These are phyloP conservation scores for Stomorhina lunata DNA, from an alignment of 2,888 invertebrate species.

Conservation along the genomic window DNA sequence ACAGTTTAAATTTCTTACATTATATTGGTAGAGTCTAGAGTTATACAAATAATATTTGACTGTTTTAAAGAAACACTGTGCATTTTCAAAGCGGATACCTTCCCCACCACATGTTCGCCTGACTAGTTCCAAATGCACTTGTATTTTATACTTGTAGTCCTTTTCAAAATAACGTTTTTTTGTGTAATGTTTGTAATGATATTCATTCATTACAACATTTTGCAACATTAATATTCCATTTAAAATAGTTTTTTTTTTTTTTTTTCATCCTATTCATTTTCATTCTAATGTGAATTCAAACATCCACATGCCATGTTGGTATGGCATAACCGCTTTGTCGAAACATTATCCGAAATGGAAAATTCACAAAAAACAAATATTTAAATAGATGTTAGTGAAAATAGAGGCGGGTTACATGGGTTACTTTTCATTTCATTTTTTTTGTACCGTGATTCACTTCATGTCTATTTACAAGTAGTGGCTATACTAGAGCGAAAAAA, in stretches of 20 bases:
- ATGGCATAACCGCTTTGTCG: not conserved
- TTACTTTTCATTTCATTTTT: conserved; percentile 41
- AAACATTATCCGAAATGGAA: conserved; percentile 10
- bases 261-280: not conserved
- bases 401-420: conserved; percentile 51
- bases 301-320: conserved; percentile 7
- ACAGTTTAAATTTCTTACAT: too few relatives aligned
- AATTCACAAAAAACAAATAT: conserved; percentile 22
- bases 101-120: not conserved
- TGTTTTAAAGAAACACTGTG: too few relatives aligned
- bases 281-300: not conserved
- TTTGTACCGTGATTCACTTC: conserved; percentile 25
- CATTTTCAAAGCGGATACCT: too few relatives aligned
- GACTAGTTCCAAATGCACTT: not conserved
- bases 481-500: not conserved
- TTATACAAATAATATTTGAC: too few relatives aligned
- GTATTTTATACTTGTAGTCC: conserved; percentile 8
- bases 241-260: conserved; percentile 15
- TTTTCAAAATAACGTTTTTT: conserved; percentile 8
- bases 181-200: conserved; percentile 32
- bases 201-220: conserved; percentile 65
- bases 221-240: conserved; percentile 66
- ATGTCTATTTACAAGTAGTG: conserved; percentile 21
- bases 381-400: conserved; percentile 51
- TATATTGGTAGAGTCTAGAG: too few relatives aligned